Conservation (phyloP, 2,888 invertebrate genomes). For the Dioctria linearis region DNA sequence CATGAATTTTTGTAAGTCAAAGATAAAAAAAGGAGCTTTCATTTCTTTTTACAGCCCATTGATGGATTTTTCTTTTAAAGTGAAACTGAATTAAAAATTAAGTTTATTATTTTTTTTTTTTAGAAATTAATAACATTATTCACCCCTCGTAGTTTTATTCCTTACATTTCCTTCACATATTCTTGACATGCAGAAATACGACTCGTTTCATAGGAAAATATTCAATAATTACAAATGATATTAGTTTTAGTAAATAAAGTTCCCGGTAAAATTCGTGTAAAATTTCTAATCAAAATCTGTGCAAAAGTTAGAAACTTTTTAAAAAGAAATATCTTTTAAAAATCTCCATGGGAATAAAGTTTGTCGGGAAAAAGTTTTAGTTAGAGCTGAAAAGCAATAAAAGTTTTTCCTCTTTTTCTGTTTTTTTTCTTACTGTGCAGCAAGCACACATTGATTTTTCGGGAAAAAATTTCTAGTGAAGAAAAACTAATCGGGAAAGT, state of each 20-base stretch:
- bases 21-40: too few species aligned
- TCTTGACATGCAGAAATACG: too few species aligned
- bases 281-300: conserved; percentile 6
- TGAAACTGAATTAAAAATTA: too few species aligned
- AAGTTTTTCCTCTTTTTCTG: background rate
- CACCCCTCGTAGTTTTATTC: too few species aligned
- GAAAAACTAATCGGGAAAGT: conserved; percentile 4
- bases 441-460: background rate
- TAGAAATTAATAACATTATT: too few species aligned
- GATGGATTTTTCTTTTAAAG: too few species aligned
- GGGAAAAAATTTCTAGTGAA: background rate
- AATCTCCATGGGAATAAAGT: background rate
- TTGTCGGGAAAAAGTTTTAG: background rate
- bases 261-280: background rate
- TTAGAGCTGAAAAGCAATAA: background rate
- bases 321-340: background rate
- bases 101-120: too few species aligned
- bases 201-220: too few species aligned
- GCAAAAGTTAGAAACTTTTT: background rate
- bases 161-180: too few species aligned
- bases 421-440: background rate
- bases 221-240: background rate
- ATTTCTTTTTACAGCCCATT: too few species aligned
- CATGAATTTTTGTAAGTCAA: background rate
- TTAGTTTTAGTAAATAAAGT: background rate